Evolutionary conservation across 2,888 invertebrate genomes (phyloP), one percentile per base, ranked within the genome.

Genomic region (Atethmia centrago): DNA sequence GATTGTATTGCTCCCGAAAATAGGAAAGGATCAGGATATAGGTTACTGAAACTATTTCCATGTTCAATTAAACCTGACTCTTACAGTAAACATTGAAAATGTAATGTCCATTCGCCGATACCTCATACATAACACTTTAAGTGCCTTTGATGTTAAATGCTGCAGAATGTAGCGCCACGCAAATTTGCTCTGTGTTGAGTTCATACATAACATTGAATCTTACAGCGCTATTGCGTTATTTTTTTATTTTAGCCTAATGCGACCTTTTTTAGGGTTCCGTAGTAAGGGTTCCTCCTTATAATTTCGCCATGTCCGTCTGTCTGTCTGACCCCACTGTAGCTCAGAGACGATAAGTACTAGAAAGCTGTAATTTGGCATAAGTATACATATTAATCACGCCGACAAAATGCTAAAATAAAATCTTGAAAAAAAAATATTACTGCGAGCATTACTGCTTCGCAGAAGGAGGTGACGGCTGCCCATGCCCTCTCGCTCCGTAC

Each of bases 91-190:
- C 47, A 14, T 42, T 28, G 8, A 5, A 21, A 40, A 55, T 31
- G 1, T 14, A 21, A 45, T 8, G 21, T 10, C n/a, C 28, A 42
- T 31, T 16, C 21, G 10, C 21, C 12, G 12, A 49, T 42, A 21
- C 10, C 1, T 25, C 10, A 21, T 31, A 36, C 0, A 19, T 31
- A 31, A 25, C 12, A 45, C n/a, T 47, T 25, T 14, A 68, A 84
- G 84, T 84, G 84, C 85, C 82, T 81, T 71, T n/a, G 19, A 47
- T 10, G 36, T 65, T 49, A 31, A 31, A 58, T 16, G n/a, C 53
- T 49, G 81, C 84, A 81, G 67, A 68, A 61, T 62, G 77, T 80
- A 59, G 67, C 82, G 10, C 25, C n/a, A 40, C 36, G 67, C 31
- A 59, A 28, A 71, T 71, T 81, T 81, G 82, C 84, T 65, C 25